Evolutionary conservation across 2,113 vertebrate species (phyloP).

Genomic region (Callithrix jacchus): DNA sequence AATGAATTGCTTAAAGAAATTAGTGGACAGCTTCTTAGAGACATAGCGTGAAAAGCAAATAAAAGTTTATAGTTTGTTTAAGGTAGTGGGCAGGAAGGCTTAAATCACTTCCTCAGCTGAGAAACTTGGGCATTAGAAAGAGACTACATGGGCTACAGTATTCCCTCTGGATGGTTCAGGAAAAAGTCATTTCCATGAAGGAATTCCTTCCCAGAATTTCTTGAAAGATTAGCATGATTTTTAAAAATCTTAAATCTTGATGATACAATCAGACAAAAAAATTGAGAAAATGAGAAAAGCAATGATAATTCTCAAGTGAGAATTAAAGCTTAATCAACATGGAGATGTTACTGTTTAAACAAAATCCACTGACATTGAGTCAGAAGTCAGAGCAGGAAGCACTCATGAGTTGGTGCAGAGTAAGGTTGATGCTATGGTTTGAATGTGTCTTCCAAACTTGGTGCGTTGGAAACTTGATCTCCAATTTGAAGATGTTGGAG

Average conservation of each 20-base stretch:
- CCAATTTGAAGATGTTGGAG: too few relatives aligned
- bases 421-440: too few relatives aligned
- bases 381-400: neutral
- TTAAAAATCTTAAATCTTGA: neutral
- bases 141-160: neutral
- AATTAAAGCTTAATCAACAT: neutral
- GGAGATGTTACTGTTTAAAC: neutral
- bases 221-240: neutral
- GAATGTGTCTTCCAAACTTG: too few relatives aligned
- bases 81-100: neutral
- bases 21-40: neutral
- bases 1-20: neutral
- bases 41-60: neutral
- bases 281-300: neutral
- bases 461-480: too few relatives aligned
- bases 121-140: neutral
- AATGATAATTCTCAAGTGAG: neutral
- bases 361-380: neutral
- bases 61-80: neutral
- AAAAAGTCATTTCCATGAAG: neutral
- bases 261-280: neutral
- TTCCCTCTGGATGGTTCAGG: neutral
- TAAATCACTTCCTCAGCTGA: neutral
- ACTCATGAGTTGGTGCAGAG: accelerated
- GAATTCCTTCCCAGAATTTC: neutral